Conservation (phyloP, 2,888 invertebrate genomes). For the Agonopterix heracliana region DNA sequence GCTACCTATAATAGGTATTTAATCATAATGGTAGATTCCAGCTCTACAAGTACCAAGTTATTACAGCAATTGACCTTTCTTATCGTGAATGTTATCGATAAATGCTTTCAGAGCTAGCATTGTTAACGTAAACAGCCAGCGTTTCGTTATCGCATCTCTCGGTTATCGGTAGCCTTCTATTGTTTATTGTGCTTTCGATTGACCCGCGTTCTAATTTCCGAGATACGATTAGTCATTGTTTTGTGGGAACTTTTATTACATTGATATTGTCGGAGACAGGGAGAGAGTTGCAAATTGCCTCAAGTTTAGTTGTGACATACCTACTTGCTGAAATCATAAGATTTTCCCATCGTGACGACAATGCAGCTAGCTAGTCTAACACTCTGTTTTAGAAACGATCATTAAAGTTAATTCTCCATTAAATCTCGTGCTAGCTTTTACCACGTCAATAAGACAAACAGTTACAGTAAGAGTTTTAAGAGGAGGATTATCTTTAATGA, state of each 20-base stretch:
- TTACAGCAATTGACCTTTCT: slow-evolving; percentile 36
- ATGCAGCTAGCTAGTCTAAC: too few relatives aligned
- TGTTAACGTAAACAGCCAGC: slow-evolving; percentile 38
- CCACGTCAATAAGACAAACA: too few relatives aligned
- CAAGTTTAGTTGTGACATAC: neutral
- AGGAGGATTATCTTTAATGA: too few relatives aligned
- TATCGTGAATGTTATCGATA: slow-evolving; percentile 35
- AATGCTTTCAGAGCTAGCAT: slow-evolving; percentile 32
- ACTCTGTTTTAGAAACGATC: too few relatives aligned
- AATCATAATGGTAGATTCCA: too few relatives aligned
- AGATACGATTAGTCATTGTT: slow-evolving; percentile 26
- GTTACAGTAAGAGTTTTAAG: too few relatives aligned
- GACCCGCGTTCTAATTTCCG: slow-evolving; percentile 30
- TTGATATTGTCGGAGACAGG: neutral
- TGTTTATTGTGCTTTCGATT: slow-evolving; percentile 40
- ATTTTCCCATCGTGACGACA: too few relatives aligned
- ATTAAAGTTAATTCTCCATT: too few relatives aligned
- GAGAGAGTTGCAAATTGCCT: too few relatives aligned
- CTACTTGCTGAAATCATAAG: too few relatives aligned
- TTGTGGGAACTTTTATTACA: neutral
- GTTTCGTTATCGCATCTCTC: slow-evolving; percentile 34
- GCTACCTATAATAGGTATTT: too few relatives aligned
- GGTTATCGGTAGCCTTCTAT: slow-evolving; percentile 34
- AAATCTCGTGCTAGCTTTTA: too few relatives aligned
- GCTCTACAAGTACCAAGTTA: slow-evolving; percentile 7